Base-by-base conservation (phyloP, 2,797 vertebrate genomes). In the Choloepus didactylus region DNA sequence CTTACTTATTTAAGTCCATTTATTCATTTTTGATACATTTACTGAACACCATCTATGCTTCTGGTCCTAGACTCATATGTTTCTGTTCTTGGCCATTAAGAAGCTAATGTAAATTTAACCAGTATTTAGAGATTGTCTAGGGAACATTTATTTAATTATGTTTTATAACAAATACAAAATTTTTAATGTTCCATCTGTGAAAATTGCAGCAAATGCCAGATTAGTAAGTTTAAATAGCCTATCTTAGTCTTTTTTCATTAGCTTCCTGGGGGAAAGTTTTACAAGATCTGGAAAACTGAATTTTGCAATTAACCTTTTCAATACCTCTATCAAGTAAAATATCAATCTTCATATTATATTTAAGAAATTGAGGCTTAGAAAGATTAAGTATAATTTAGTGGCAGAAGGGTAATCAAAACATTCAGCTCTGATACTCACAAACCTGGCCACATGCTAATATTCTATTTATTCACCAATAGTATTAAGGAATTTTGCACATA, bases 141-240 rank as follows among this genome's bases (percentile, higher is more conserved):
- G 35, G 16, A 77, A 95, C 1, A 87, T 46, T 56, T 67, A 82
- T 62, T 73, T 88, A 86, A 66, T 79, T 85, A 44, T 14, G 92
- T 83, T 89, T 54, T 19, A 75, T 56, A 94, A 87, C 38, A 92
- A 95, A 91, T 69, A 31, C 11, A 84, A 88, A 85, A 62, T 62
- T 80, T 89, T 85, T 72, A 83, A 72, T 80, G 69, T 70, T 8
- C 38, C 89, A 3, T 16, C 56, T 87, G 16, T 66, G 51, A 92
- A 96, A 94, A 64, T 56, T 82, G 23, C 31, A 27, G 46, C 62
- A 85, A 92, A 64, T 70, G 56, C 51, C 49, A 51, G 23, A 67
- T 56, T n/a, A 25, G 12, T 83, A 25, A 77, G 66, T 82, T 59
- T 79, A n/a, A 93, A 41, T 38, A 77, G 18, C 56, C 29, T 49